These are phyloP conservation scores for Hephaestus fuliginosus DNA, from an alignment of 2,797 vertebrate genomes.

Conservation along the genomic window DNA sequence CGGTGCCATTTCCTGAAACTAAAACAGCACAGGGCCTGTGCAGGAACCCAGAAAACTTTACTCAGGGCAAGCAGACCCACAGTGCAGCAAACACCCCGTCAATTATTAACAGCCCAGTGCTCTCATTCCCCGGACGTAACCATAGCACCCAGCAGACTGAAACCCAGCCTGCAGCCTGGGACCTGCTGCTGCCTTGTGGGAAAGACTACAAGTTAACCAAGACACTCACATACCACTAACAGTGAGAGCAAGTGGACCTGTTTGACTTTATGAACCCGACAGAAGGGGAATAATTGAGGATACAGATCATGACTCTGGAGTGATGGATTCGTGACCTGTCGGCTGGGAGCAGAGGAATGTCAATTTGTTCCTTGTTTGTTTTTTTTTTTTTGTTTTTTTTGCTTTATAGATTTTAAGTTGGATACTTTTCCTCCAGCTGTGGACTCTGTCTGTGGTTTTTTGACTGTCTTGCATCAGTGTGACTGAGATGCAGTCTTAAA, in stretches of 20 bases:
- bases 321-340: not conserved
- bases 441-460: slow-evolving; percentile 24
- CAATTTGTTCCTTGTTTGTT: not conserved
- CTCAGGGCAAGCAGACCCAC: slow-evolving; percentile 54
- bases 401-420: not conserved
- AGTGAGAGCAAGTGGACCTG: slow-evolving; percentile 51
- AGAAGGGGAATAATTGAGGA: slow-evolving; percentile 13
- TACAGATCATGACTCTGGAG: not conserved
- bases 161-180: slow-evolving; percentile 68
- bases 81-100: slow-evolving; percentile 75
- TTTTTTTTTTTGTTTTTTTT: not conserved
- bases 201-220: slow-evolving; percentile 51
- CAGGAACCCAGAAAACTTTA: slow-evolving; percentile 70
- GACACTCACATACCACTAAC: slow-evolving; percentile 48
- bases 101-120: slow-evolving; percentile 85
- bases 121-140: slow-evolving; percentile 83
- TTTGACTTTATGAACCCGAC: slow-evolving; percentile 33
- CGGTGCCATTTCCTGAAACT: slow-evolving; percentile 57
- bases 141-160: slow-evolving; percentile 73
- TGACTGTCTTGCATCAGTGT: not conserved
- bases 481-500: slow-evolving; percentile 11
- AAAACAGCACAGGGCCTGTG: slow-evolving; percentile 49
- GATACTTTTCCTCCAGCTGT: not conserved
- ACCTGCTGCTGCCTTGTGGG: slow-evolving; percentile 65
- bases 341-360: slow-evolving; percentile 9